Conservation (phyloP, 2,113 vertebrate species). For the Micromys minutus region DNA sequence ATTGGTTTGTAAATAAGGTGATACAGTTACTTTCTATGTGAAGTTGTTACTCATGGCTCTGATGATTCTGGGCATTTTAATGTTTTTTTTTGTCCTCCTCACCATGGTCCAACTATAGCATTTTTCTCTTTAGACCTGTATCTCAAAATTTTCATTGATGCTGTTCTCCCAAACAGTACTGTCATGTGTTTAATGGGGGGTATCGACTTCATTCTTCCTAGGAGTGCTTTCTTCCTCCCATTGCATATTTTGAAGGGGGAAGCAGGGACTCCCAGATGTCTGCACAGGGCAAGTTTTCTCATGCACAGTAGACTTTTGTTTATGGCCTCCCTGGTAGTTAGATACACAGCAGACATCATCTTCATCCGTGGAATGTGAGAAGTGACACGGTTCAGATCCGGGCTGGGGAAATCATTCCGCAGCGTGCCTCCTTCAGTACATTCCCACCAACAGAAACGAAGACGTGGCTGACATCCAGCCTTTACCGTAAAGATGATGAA, state of each 20-base stretch:
- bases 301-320: neutral
- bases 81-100: slow-evolving; percentile 3
- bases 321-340: neutral
- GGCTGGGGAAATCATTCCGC: neutral
- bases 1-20: slow-evolving; percentile 51
- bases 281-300: neutral
- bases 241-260: neutral
- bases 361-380: neutral
- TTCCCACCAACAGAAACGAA: neutral
- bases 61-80: neutral
- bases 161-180: neutral
- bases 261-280: neutral
- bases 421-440: neutral
- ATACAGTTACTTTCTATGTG: slow-evolving; percentile 29
- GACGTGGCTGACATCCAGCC: neutral
- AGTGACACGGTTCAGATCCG: neutral
- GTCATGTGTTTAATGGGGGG: neutral
- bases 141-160: neutral
- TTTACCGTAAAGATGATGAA: neutral
- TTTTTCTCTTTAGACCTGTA: neutral
- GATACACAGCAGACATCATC: neutral
- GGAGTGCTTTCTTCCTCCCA: neutral
- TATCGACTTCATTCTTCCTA: neutral
- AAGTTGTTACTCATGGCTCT: neutral
- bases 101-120: neutral